A percentile compares a stretch with the other conserved stretches of the same genome.
phyloP scores from a whole-genome alignment of 1,140 invertebrate species.

The Drosophila parabipectinata region DNA sequence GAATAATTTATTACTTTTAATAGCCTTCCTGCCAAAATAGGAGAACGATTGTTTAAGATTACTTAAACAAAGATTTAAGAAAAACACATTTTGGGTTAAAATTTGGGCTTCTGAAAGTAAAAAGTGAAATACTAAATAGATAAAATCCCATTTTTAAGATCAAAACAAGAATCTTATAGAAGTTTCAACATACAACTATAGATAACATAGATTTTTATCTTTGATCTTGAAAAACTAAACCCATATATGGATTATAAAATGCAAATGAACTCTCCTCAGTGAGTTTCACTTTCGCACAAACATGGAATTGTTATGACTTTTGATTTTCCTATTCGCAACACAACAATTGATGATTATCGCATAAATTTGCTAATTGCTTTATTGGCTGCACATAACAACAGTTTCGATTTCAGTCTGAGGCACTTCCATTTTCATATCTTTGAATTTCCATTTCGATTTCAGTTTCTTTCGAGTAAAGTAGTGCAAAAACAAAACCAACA shows the following conservation, averaged over 20 bases:
- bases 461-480: conserved; percentile 83
- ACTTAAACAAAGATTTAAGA: neutral
- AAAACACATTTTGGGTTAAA: no score
- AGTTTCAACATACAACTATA: no score
- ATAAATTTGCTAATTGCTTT: conserved; percentile 56
- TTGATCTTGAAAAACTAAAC: neutral
- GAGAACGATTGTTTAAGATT: neutral
- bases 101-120: no score
- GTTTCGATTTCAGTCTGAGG: conserved; percentile 20
- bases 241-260: conserved; percentile 18
- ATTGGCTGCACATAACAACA: conserved; percentile 29
- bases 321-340: conserved; percentile 11
- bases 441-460: conserved; percentile 49
- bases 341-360: conserved; percentile 45
- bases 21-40: conserved; percentile 18
- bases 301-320: neutral
- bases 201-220: neutral
- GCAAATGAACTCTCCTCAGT: conserved; percentile 19
- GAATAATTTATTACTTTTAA: conserved; percentile 30
- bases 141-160: no score
- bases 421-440: conserved; percentile 11
- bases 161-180: no score
- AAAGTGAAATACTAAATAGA: neutral
- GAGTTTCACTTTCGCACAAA: conserved; percentile 55
- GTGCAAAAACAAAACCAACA: conserved; percentile 82